phyloP scores from a whole-genome alignment of 2,797 vertebrate species.

The Microchirus variegatus region DNA sequence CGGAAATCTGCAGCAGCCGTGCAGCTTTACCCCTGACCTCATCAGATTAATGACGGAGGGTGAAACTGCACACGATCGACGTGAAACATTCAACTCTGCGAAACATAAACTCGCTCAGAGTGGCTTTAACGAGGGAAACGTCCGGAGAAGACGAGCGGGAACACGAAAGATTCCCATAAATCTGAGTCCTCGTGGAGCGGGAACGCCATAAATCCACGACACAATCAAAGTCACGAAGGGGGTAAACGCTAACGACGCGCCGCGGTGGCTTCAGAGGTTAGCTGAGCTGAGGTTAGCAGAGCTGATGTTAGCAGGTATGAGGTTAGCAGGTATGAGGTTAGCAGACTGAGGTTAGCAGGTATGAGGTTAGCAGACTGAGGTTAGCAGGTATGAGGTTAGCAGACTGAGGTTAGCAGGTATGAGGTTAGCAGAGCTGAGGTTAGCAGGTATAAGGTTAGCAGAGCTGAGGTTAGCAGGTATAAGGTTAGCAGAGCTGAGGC shows the following conservation, averaged over 20 bases:
- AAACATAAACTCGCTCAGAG: not conserved
- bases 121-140: not conserved
- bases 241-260: slow-evolving; percentile 13
- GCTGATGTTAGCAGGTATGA: not conserved
- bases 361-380: too few species aligned
- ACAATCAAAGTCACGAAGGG: slow-evolving; percentile 28
- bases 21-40: not conserved
- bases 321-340: too few species aligned
- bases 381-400: too few species aligned
- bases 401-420: too few species aligned
- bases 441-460: too few species aligned
- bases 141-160: slow-evolving; percentile 6
- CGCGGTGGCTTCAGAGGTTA: slow-evolving; percentile 18
- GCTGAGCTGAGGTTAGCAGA: too few species aligned
- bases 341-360: too few species aligned
- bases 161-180: slow-evolving; percentile 38
- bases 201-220: slow-evolving; percentile 31
- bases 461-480: too few species aligned
- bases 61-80: not conserved
- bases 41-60: not conserved
- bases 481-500: too few species aligned
- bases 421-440: too few species aligned
- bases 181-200: not conserved
- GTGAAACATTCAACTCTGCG: not conserved
- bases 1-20: not conserved